Percentiles rank a stretch among this genome's conserved stretches.
These are phyloP conservation scores for Nannospalax galili DNA, from an alignment of 2,113 vertebrate genomes.

Conservation along the genomic window DNA sequence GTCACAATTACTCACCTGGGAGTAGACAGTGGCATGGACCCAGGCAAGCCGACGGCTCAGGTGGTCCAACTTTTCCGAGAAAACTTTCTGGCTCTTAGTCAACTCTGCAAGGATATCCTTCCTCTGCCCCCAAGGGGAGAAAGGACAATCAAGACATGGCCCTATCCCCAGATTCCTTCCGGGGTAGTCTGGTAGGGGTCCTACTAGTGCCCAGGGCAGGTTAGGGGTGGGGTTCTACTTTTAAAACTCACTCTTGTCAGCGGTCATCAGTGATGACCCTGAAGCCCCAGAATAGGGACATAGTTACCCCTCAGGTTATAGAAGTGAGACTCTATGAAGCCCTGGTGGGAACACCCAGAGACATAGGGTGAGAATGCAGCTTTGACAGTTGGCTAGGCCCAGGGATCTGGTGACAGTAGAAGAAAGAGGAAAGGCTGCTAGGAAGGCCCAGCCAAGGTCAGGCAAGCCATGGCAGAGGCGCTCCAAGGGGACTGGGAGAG, in stretches of 20 bases:
- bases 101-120: slow-evolving; percentile 95
- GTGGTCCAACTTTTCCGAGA: slow-evolving; percentile 97
- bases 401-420: neutral
- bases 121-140: slow-evolving; percentile 86
- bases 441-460: neutral
- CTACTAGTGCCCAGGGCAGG: neutral
- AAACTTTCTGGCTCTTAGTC: slow-evolving; percentile 97
- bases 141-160: neutral
- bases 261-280: neutral
- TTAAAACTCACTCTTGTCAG: neutral
- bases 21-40: slow-evolving; percentile 99
- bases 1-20: slow-evolving; percentile 88
- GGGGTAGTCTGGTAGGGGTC: neutral
- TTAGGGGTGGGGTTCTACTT: neutral
- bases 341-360: neutral
- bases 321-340: neutral
- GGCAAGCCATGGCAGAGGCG: neutral
- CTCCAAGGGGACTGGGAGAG: neutral
- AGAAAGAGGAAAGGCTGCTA: neutral
- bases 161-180: neutral
- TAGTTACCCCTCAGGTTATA: neutral
- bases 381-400: neutral
- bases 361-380: neutral
- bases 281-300: neutral
- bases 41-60: slow-evolving; percentile 96